These are phyloP conservation scores for Muscicapa adusta DNA, from an alignment of 2,113 vertebrate species.

Conservation along the genomic window DNA sequence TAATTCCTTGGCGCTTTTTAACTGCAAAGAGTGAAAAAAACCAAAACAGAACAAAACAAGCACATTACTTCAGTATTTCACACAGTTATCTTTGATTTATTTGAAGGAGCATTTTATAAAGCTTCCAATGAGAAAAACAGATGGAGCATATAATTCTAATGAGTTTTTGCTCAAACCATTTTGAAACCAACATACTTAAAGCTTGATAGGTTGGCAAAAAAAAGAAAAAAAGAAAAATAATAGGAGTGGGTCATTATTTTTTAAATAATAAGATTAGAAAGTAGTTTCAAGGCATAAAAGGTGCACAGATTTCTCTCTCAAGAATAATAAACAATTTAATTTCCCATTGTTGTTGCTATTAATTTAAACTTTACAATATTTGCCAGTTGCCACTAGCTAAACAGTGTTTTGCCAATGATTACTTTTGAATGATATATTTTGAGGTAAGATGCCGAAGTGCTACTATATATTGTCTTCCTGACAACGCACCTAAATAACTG, in stretches of 20 bases:
- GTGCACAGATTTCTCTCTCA: conserved; percentile 64
- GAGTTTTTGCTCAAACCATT: conserved; percentile 59
- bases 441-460: background rate
- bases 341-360: conserved; percentile 67
- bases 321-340: conserved; percentile 73
- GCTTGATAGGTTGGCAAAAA: conserved; percentile 43
- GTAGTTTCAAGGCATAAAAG: conserved; percentile 67
- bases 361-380: conserved; percentile 69
- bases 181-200: conserved; percentile 63
- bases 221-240: background rate
- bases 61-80: conserved; percentile 33
- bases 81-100: conserved; percentile 69
- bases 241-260: conserved; percentile 68
- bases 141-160: conserved; percentile 69
- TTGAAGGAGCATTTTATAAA: conserved; percentile 63
- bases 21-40: conserved; percentile 65
- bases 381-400: conserved; percentile 66
- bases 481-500: background rate
- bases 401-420: conserved; percentile 59
- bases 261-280: conserved; percentile 76
- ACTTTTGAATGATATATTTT: conserved; percentile 48
- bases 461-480: background rate
- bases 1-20: conserved; percentile 79
- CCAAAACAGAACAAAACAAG: conserved; percentile 43
- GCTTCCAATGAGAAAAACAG: conserved; percentile 65